Evolutionary conservation across 2,113 vertebrate species (phyloP), one percentile per base, ranked within the genome.

Genomic region (Calidris pygmaea): DNA sequence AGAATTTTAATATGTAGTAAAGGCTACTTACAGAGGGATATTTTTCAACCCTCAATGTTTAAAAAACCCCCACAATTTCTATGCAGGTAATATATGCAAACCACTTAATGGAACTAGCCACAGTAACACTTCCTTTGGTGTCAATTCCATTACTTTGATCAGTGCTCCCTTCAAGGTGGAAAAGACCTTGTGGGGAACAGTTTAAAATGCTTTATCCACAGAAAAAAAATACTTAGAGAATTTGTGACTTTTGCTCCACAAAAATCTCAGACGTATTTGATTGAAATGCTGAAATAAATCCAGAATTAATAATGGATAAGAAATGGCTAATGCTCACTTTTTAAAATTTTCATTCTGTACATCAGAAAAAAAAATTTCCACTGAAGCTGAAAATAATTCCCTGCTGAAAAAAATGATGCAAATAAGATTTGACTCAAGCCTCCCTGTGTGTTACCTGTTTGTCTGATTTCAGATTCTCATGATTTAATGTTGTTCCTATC

Each of bases 301-400:
- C 35, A 55, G 22, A 85, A 76, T 48, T 63, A 14, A 37, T 13
- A 90, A 67, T 37, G 35, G 13, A 52, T 27, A 56, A 82, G 14
- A 63, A 86, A 71, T 55, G 10, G 8, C 4, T 80, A 63, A n/a
- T 41, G 10, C 3, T 1, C 8, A 37, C 3, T 74, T 94, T 24
- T 39, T 7, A 12, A 47, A 55, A 27, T 43, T 63, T 60, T 56
- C 1, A 18, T 62, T 89, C 26, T 50, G 10, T 73, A 47, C 56
- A 79, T 59, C 29, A 95, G n/a, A 80, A 77, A 8, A 80, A 78
- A 78, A 78, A 78, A 79, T 93, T 65, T 66, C 14, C 11, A 70
- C 8, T 45, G 41, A 76, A 55, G 45, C 3, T n/a, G 26, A 86
- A 87, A 91, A 70, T 66, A 76, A 39, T 4, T 7, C 10, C 37